Conservation (phyloP, 2,888 invertebrate genomes). For the Drosophila anomelani region DNA sequence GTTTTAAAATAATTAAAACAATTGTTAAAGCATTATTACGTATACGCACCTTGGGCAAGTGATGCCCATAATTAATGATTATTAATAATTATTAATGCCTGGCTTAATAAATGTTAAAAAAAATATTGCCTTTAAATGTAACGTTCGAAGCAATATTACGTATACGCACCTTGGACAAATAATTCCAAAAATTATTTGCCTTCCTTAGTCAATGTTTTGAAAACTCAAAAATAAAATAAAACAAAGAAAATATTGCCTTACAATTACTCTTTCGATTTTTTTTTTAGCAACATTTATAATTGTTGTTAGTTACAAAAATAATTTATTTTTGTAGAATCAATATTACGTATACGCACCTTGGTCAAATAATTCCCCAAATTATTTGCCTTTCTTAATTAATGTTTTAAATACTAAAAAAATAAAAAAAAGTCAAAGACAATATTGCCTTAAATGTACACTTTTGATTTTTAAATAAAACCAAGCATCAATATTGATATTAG, state of each 20-base stretch:
- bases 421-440: not conserved
- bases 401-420: not conserved
- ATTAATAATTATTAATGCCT: too few relatives aligned
- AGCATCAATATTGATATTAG: slow-evolving; percentile 1
- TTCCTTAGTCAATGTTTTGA: not conserved
- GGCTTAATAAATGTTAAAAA: too few relatives aligned
- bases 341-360: too few relatives aligned
- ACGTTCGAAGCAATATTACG: too few relatives aligned
- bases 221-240: not conserved
- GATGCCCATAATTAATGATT: too few relatives aligned
- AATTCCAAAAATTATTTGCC: too few relatives aligned
- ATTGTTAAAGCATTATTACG: not conserved
- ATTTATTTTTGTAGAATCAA: too few relatives aligned
- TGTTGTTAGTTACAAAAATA: too few relatives aligned
- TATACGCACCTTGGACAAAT: not conserved
- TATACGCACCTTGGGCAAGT: not conserved
- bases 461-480: not conserved
- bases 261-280: too few relatives aligned
- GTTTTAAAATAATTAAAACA: not conserved
- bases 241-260: not conserved
- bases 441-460: not conserved
- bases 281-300: too few relatives aligned
- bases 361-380: not conserved
- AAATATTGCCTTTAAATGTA: too few relatives aligned
- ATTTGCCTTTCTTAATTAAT: not conserved